These are phyloP conservation scores for Metalampra italica DNA, from an alignment of 2,888 invertebrate species.

Conservation along the genomic window DNA sequence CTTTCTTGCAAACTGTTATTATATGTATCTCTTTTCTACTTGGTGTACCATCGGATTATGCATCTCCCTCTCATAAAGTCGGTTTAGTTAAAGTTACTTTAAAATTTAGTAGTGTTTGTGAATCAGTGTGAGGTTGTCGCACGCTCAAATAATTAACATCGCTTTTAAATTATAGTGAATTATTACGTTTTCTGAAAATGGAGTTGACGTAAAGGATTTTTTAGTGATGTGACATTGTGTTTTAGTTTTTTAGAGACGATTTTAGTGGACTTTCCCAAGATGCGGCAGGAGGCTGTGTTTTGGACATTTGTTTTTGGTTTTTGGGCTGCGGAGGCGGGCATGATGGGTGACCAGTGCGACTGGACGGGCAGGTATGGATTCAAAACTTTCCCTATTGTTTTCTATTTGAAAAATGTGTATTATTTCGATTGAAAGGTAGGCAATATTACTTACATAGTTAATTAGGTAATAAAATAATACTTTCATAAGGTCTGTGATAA, in stretches of 20 bases:
- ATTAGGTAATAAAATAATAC: too few relatives aligned
- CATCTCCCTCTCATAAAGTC: conserved; percentile 27
- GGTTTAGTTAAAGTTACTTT: too few relatives aligned
- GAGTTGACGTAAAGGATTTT: conserved; percentile 18
- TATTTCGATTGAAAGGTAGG: too few relatives aligned
- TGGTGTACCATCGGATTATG: conserved; percentile 7
- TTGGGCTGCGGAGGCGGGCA: conserved; percentile 70
- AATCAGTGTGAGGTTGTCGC: conserved; percentile 26
- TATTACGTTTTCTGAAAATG: conserved; percentile 23
- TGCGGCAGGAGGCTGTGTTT: conserved; percentile 49
- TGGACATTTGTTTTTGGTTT: conserved; percentile 65
- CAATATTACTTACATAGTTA: too few relatives aligned
- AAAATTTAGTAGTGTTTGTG: conserved; percentile 40
- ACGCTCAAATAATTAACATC: conserved; percentile 7
- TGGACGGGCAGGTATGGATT: conserved; percentile 82
- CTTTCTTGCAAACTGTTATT: conserved; percentile 27
- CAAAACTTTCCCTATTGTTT: conserved; percentile 35
- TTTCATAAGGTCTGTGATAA: too few relatives aligned
- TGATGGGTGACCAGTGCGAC: conserved; percentile 83
- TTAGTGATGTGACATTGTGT: conserved; percentile 41
- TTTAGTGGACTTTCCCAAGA: conserved; percentile 32
- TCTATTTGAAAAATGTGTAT: conserved; percentile 2
- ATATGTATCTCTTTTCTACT: conserved; percentile 42
- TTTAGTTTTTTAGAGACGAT: conserved; percentile 22
- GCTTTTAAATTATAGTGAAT: conserved; percentile 33